These are phyloP conservation scores for Coendou prehensilis DNA, from an alignment of 2,797 vertebrate genomes.

Conservation along the genomic window DNA sequence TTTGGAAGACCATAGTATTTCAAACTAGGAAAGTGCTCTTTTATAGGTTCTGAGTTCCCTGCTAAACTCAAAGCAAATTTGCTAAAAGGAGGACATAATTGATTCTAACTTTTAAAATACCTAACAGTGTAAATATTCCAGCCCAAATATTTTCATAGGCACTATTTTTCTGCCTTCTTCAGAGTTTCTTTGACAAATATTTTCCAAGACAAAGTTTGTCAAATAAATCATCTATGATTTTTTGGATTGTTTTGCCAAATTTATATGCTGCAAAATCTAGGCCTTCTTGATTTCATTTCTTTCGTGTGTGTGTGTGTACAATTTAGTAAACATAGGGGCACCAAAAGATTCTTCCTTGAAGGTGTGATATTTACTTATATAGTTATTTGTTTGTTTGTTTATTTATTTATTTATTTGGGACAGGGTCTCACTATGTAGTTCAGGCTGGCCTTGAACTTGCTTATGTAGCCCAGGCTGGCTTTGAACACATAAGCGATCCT, in stretches of 20 bases:
- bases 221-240: slow-evolving; percentile 46
- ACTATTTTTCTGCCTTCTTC: slow-evolving; percentile 30
- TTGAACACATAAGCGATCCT: neutral
- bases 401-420: no score
- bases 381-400: no score
- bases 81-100: slow-evolving; percentile 14
- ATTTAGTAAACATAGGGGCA: slow-evolving; percentile 41
- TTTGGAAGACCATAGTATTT: slow-evolving; percentile 7
- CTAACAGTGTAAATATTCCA: slow-evolving; percentile 37
- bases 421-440: neutral
- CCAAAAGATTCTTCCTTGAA: slow-evolving; percentile 50
- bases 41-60: slow-evolving; percentile 42
- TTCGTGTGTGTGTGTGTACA: neutral
- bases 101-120: slow-evolving; percentile 46
- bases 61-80: slow-evolving; percentile 25
- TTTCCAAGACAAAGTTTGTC: slow-evolving; percentile 46
- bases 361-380: neutral
- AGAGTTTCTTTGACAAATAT: slow-evolving; percentile 2
- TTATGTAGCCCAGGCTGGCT: neutral
- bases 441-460: neutral
- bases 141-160: slow-evolving; percentile 57
- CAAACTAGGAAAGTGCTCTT: slow-evolving; percentile 54
- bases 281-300: slow-evolving; percentile 38
- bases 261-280: slow-evolving; percentile 46
- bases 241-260: slow-evolving; percentile 54